These are phyloP conservation scores for Pristionchus fissidentatus DNA, from an alignment of 2,888 invertebrate genomes.

Conservation along the genomic window DNA sequence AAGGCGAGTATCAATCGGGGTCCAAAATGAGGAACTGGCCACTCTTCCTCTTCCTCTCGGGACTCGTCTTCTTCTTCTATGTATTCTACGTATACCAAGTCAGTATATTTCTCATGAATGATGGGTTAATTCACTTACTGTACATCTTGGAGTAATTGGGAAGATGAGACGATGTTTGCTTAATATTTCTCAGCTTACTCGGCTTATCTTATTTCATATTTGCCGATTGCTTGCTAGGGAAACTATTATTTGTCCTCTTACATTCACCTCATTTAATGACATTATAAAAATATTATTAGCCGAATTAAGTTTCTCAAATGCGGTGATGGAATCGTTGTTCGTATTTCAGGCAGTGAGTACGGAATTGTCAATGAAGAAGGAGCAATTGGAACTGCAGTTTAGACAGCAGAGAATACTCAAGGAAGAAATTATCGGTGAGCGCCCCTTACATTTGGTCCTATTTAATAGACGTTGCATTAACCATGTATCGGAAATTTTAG, in stretches of 20 bases:
- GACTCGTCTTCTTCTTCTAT: constrained; percentile 54
- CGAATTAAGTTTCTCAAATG: too few relatives aligned
- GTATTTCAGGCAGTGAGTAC: constrained; percentile 42
- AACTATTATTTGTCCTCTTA: neutral
- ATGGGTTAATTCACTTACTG: too few relatives aligned
- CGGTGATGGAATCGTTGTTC: neutral
- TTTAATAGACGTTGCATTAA: too few relatives aligned
- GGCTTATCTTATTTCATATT: neutral
- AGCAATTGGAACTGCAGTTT: constrained; percentile 44
- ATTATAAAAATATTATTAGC: too few relatives aligned
- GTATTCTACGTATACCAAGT: constrained; percentile 47
- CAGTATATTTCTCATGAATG: too few relatives aligned
- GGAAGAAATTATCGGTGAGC: constrained; percentile 46
- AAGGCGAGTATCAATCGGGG: constrained; percentile 29
- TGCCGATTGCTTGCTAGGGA: neutral
- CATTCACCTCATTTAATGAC: too few relatives aligned
- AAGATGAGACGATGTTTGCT: too few relatives aligned
- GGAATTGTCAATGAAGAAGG: constrained; percentile 43
- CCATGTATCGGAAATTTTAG: too few relatives aligned
- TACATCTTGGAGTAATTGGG: too few relatives aligned
- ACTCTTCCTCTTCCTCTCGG: constrained; percentile 63
- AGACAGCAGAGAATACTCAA: constrained; percentile 32
- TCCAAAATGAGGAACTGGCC: constrained; percentile 65
- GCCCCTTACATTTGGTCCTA: too few relatives aligned
- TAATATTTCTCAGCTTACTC: too few relatives aligned